Evolutionary conservation across 1,140 invertebrate genomes (phyloP).

Genomic region (Nebria ingens): DNA sequence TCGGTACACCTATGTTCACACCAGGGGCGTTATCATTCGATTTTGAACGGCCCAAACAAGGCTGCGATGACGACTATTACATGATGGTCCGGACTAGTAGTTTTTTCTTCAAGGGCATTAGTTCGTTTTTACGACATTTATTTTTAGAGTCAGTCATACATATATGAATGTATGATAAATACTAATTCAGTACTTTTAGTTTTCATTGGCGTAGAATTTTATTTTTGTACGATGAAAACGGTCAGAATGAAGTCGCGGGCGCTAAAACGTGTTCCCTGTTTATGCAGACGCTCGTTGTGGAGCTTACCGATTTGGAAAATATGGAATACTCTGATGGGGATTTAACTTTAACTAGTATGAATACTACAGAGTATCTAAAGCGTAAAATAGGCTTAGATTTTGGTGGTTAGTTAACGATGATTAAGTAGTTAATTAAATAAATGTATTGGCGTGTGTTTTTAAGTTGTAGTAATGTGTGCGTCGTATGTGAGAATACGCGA

Average conservation of each 20-base stretch:
- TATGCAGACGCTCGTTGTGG: slow-evolving; percentile 47
- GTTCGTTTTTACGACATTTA: slow-evolving; percentile 51
- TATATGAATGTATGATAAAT: neutral
- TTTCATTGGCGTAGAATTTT: slow-evolving; percentile 54
- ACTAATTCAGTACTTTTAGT: slow-evolving; percentile 32
- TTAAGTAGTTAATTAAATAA: slow-evolving; percentile 2
- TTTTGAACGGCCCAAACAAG: slow-evolving; percentile 54
- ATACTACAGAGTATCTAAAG: slow-evolving; percentile 21
- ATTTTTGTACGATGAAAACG: slow-evolving; percentile 44
- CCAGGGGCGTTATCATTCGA: slow-evolving; percentile 63
- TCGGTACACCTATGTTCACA: slow-evolving; percentile 58
- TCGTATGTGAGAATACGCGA: slow-evolving; percentile 75
- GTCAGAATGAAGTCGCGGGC: slow-evolving; percentile 35
- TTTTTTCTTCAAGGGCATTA: slow-evolving; percentile 53
- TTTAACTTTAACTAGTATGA: neutral
- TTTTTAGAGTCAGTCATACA: slow-evolving; percentile 40
- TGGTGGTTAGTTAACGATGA: slow-evolving; percentile 28
- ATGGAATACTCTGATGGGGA: neutral
- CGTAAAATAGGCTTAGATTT: slow-evolving; percentile 34
- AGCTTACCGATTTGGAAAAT: neutral
- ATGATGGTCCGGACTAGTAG: slow-evolving; percentile 56
- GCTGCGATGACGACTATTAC: slow-evolving; percentile 57
- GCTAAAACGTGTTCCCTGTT: slow-evolving; percentile 36
- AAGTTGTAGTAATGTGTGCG: slow-evolving; percentile 90
- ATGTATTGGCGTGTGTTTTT: slow-evolving; percentile 33